phyloP scores from a whole-genome alignment of 2,113 vertebrate genomes.

The Nestor notabilis region DNA sequence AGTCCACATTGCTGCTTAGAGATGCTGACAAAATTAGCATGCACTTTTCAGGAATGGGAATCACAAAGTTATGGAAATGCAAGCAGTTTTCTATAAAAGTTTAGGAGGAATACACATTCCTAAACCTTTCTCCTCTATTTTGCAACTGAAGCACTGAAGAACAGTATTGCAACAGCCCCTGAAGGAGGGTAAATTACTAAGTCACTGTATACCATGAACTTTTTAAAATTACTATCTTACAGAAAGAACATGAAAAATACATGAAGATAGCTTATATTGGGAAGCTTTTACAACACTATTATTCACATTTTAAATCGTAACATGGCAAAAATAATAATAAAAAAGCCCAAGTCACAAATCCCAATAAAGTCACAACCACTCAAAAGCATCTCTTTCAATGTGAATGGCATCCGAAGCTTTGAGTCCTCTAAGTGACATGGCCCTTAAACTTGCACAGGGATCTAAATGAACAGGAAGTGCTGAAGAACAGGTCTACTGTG shows the following conservation, averaged over 20 bases:
- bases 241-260: not conserved
- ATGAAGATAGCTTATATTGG: not conserved
- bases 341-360: not conserved
- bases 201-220: not conserved
- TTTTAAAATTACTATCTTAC: not conserved
- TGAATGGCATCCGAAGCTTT: not conserved
- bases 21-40: not conserved
- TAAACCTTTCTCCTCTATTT: not conserved
- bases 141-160: not conserved
- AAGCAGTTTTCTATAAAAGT: not conserved
- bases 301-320: not conserved
- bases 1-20: not conserved
- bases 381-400: not conserved
- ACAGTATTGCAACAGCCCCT: not conserved
- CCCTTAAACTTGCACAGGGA: not conserved
- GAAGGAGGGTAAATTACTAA: not conserved
- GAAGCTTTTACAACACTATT: not conserved
- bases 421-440: not conserved
- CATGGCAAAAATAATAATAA: not conserved
- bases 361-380: not conserved
- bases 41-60: not conserved
- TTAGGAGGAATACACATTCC: not conserved
- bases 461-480: accelerated
- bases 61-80: not conserved
- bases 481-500: not conserved